Evolutionary conservation across 2,797 vertebrate species (phyloP).

Genomic region (Lutjanus argentimaculatus): DNA sequence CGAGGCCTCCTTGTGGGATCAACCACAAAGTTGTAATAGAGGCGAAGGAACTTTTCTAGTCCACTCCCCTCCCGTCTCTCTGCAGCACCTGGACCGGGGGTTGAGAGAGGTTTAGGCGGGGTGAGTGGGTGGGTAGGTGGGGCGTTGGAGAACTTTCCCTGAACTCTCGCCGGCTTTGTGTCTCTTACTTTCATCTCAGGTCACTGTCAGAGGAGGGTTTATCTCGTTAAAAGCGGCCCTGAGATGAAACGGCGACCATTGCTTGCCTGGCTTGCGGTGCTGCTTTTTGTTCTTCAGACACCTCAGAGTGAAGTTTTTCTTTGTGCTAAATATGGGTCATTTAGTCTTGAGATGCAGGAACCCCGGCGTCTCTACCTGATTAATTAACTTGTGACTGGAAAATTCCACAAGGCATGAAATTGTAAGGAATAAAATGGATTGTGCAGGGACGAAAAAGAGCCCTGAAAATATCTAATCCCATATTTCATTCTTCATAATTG

Average conservation of each 20-base stretch:
- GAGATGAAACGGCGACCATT: conserved; percentile 74
- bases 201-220: conserved; percentile 84
- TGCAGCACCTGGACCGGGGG: conserved; percentile 32
- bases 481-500: conserved; percentile 60
- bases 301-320: conserved; percentile 47
- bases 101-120: conserved; percentile 64
- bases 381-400: conserved; percentile 62
- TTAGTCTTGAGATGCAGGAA: conserved; percentile 50
- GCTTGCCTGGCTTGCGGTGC: conserved; percentile 31
- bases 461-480: conserved; percentile 46
- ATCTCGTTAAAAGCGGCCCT: conserved; percentile 76
- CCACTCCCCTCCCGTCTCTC: conserved; percentile 44
- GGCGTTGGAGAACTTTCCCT: conserved; percentile 81
- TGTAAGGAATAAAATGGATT: conserved; percentile 43
- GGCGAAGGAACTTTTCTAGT: conserved; percentile 77
- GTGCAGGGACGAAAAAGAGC: conserved; percentile 11
- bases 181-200: conserved; percentile 84
- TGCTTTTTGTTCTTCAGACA: conserved; percentile 41
- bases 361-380: conserved; percentile 49
- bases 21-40: conserved; percentile 78
- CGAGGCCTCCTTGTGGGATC: conserved; percentile 76
- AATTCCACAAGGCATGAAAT: conserved; percentile 52
- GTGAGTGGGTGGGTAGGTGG: conserved; percentile 68
- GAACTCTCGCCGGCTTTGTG: conserved; percentile 81
- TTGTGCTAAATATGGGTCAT: conserved; percentile 64